Conservation (phyloP, 2,113 vertebrate species). For the Boleophthalmus pectinirostris region DNA sequence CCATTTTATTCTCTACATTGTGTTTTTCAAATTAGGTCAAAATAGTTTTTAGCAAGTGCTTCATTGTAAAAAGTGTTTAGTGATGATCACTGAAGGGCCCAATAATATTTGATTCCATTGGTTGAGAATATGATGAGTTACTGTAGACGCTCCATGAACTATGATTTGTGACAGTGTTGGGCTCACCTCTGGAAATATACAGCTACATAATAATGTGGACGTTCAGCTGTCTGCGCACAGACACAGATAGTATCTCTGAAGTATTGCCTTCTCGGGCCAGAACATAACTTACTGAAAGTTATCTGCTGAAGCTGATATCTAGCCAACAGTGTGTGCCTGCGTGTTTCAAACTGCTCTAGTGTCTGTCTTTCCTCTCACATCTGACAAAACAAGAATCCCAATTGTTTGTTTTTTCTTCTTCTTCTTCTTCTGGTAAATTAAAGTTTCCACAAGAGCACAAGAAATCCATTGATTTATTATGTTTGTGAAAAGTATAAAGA, state of each 20-base stretch:
- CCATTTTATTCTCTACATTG: neutral
- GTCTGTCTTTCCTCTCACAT: conserved; percentile 45
- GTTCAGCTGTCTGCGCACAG: conserved; percentile 36
- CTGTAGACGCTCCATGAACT: conserved; percentile 3
- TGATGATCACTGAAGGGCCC: neutral
- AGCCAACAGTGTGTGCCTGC: conserved; percentile 62
- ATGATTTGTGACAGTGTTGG: conserved; percentile 72
- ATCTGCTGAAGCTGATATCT: conserved; percentile 52
- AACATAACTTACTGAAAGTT: conserved; percentile 69
- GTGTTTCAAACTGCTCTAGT: conserved; percentile 15
- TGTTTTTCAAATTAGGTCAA: neutral
- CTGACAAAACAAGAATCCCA: conserved; percentile 22
- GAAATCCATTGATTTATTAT: neutral
- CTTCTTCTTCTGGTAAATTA: conserved; percentile 23
- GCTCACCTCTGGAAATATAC: conserved; percentile 65
- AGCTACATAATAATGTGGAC: conserved; percentile 55
- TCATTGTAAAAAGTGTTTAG: neutral
- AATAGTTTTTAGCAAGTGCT: conserved; percentile 19
- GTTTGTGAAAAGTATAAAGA: neutral
- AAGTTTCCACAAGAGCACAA: conserved; percentile 15
- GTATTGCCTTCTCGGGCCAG: conserved; percentile 64
- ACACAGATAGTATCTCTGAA: conserved; percentile 78
- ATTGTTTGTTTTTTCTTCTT: conserved; percentile 8
- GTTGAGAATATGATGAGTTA: conserved; percentile 16
- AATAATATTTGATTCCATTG: neutral